A percentile compares a stretch with the other conserved stretches of the same genome.
phyloP scores from a whole-genome alignment of 2,113 vertebrate genomes.

The Amphiprion percula region DNA sequence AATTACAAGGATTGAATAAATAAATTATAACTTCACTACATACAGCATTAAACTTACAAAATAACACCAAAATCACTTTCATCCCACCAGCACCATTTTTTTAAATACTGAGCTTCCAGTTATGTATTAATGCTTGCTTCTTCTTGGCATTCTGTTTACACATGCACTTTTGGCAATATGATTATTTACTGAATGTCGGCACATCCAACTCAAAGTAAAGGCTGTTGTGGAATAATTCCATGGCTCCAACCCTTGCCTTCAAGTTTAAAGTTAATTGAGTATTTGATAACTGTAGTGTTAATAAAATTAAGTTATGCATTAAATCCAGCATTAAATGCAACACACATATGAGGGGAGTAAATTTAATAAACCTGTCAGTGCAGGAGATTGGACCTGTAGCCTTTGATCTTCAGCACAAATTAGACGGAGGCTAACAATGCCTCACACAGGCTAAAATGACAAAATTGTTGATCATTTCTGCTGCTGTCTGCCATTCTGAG shows the following conservation, averaged over 20 bases:
- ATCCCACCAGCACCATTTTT: not conserved
- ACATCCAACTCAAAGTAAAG: not conserved
- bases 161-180: not conserved
- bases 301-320: conserved; percentile 22
- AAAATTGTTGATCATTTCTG: not conserved
- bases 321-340: conserved; percentile 7
- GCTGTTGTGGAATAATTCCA: conserved; percentile 16
- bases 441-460: not conserved
- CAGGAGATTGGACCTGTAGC: conserved; percentile 19
- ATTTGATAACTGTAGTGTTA: conserved; percentile 34
- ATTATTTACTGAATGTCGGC: conserved; percentile 19
- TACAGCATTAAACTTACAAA: not conserved
- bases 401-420: not conserved
- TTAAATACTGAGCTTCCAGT: not conserved
- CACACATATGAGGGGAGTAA: not conserved
- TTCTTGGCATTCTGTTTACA: conserved; percentile 16
- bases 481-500: not conserved
- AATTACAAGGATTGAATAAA: not conserved
- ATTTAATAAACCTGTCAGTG: conserved; percentile 24
- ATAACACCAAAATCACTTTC: not conserved
- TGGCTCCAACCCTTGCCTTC: conserved; percentile 21
- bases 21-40: not conserved
- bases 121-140: not conserved
- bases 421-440: not conserved
- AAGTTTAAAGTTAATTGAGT: conserved; percentile 43